Conservation (phyloP, 2,797 vertebrate genomes). For the Parotocinclus haroldoi region DNA sequence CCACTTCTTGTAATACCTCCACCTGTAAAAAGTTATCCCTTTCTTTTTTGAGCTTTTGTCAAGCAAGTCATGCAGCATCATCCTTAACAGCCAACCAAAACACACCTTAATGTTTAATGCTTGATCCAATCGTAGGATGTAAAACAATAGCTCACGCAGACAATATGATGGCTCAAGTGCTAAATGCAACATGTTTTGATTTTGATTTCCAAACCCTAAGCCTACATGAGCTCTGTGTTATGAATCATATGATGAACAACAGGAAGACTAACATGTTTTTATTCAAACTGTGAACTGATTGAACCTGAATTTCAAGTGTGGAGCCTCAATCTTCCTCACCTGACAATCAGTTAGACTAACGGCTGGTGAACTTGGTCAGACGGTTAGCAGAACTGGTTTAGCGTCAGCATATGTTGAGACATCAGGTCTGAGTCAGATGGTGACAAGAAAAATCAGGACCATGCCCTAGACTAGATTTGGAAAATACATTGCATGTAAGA, state of each 20-base stretch:
- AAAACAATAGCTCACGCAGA: no score
- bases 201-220: conserved; percentile 49
- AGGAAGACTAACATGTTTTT: not conserved
- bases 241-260: not conserved
- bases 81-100: no score
- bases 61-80: no score
- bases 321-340: not conserved
- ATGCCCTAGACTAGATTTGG: no score
- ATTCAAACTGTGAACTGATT: not conserved
- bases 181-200: no score
- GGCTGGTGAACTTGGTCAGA: not conserved
- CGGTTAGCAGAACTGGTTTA: conserved; percentile 1
- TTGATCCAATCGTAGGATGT: no score
- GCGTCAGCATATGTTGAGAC: not conserved
- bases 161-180: no score
- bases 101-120: no score
- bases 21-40: no score
- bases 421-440: not conserved
- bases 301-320: not conserved
- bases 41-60: no score
- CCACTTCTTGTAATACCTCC: no score
- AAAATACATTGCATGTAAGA: no score
- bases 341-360: not conserved
- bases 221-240: conserved; percentile 2
- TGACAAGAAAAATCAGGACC: not conserved